A percentile compares a stretch with the other conserved stretches of the same genome.
phyloP scores from a whole-genome alignment of 2,113 vertebrate genomes.

The Centrocercus urophasianus region DNA sequence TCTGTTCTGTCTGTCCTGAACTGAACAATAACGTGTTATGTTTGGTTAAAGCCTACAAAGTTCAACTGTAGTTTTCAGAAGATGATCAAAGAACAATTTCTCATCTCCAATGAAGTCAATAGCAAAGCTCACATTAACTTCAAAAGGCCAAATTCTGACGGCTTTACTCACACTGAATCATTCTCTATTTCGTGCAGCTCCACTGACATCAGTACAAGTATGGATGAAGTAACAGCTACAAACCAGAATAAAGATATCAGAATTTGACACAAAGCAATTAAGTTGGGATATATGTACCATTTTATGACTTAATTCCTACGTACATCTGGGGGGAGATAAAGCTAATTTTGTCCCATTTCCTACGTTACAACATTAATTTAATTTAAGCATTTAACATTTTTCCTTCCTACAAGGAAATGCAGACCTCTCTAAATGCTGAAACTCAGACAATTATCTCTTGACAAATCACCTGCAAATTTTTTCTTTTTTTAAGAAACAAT shows the following conservation, averaged over 20 bases:
- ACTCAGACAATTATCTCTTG: constrained; percentile 48
- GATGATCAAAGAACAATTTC: constrained; percentile 34
- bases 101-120: neutral
- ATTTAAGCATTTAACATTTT: constrained; percentile 41
- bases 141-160: constrained; percentile 33
- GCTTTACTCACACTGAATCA: constrained; percentile 20
- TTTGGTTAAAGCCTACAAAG: neutral
- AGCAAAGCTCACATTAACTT: constrained; percentile 27
- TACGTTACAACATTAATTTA: constrained; percentile 30
- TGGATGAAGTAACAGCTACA: constrained; percentile 35
- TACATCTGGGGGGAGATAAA: neutral
- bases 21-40: neutral
- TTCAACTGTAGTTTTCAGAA: neutral
- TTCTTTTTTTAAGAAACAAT: constrained; percentile 33
- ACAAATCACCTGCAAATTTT: constrained; percentile 55
- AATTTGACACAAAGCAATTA: constrained; percentile 7
- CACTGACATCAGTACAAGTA: neutral
- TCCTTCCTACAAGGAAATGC: constrained; percentile 61
- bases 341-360: constrained; percentile 47
- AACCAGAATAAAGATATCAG: constrained; percentile 22
- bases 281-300: neutral
- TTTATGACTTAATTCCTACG: constrained; percentile 27
- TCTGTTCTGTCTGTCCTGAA: neutral
- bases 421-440: constrained; percentile 20
- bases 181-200: neutral